phyloP scores from a whole-genome alignment of 2,113 vertebrate genomes.

The Upupa epops region DNA sequence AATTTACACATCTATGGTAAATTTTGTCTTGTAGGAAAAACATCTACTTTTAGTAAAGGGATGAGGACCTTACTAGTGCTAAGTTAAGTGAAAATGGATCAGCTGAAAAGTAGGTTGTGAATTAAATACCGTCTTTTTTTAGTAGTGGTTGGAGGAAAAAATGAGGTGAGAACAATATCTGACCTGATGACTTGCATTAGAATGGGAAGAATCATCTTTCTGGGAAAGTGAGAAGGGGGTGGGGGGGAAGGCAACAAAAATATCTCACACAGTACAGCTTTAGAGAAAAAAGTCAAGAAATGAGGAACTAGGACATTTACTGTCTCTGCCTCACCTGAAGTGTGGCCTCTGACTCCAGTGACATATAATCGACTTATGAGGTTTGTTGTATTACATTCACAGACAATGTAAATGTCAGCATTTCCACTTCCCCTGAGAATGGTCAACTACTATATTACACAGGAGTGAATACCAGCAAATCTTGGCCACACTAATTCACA shows the following conservation, averaged over 20 bases:
- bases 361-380: slow-evolving; percentile 17
- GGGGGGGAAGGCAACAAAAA: neutral
- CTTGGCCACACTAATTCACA: neutral
- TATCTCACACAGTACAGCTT: rapidly evolving
- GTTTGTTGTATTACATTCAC: neutral
- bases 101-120: neutral
- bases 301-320: neutral
- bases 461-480: neutral
- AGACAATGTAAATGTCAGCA: neutral
- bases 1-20: neutral
- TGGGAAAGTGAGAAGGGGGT: neutral
- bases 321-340: neutral
- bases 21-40: neutral
- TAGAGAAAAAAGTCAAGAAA: neutral
- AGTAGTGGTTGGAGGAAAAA: neutral
- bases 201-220: neutral
- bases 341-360: neutral
- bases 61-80: neutral
- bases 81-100: neutral
- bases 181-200: neutral
- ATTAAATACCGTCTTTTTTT: neutral
- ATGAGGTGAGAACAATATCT: neutral
- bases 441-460: neutral
- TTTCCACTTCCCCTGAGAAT: neutral
- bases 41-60: neutral